Base-by-base conservation (phyloP, 2,113 vertebrate species). In the Mormoops blainvillei region DNA sequence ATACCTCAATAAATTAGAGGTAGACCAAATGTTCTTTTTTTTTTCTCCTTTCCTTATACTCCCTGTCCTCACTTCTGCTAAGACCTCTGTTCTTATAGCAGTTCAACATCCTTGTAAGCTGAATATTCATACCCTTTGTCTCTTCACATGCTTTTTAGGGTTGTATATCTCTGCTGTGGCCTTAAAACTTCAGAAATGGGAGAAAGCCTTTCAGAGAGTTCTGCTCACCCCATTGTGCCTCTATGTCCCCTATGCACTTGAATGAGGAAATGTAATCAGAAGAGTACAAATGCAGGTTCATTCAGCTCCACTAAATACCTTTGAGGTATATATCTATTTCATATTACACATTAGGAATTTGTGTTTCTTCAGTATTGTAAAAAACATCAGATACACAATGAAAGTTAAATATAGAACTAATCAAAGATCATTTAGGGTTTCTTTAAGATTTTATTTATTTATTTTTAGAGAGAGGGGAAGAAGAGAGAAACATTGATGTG, bases 251-350 rank as follows among this genome's bases (percentile, higher is more conserved):
- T 89, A 94, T 68, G 63, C 1, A 0, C 61, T 78, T 73, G n/a
- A 76, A 61, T 94, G 73, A 91, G 45, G 36, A 94, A 61, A 24
- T 86, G 5, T 91, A 65, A 78, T 41, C 82, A 73, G 61, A 92
- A 91, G 83, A 93, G 63, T 56, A 11, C 73, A 78, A 68, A 83
- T 84, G 54, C 87, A 95, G 68, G 65, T 67, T 96, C 61, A 58
- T 41, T 84, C 89, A 85, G 56, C 78, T 26, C 61, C 80, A n/a
- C 58, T 56, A 71, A 78, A 43, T 48, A 52, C 48, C 58, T 50
- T 74, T 65, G n/a, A 97, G 92, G 63, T 89, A 50, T 63, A 38
- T 45, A 12, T 48, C 48, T 67, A 4, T 70, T 90, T 82, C 48
- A 7, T 78, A 4, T 87, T 90, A 63, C 50, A 77, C 68, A 28